These are phyloP conservation scores for Hyposoter dolosus DNA, from an alignment of 2,888 invertebrate species.

Conservation along the genomic window DNA sequence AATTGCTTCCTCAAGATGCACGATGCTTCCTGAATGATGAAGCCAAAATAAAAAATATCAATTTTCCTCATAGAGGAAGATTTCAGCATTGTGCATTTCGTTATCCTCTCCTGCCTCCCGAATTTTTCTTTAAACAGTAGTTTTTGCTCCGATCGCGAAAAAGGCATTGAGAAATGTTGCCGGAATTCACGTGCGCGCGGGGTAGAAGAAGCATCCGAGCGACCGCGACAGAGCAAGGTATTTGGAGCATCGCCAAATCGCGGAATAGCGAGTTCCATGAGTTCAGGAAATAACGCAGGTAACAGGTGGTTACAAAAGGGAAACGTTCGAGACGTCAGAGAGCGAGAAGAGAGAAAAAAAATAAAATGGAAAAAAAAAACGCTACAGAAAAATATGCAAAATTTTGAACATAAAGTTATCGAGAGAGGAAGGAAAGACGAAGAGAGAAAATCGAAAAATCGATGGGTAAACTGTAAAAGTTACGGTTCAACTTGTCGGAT, in stretches of 20 bases:
- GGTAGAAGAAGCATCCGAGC: neutral
- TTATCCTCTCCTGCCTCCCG: neutral
- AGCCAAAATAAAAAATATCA: no score
- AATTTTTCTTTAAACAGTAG: neutral
- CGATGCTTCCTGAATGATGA: no score
- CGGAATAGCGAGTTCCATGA: slow-evolving; percentile 19
- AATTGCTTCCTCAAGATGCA: no score
- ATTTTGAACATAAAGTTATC: neutral
- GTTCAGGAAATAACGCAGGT: slow-evolving; percentile 60
- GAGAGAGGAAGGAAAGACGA: neutral
- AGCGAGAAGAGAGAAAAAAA: neutral
- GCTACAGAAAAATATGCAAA: neutral
- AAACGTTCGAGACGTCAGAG: slow-evolving; percentile 30
- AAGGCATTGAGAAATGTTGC: neutral
- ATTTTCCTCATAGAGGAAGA: no score
- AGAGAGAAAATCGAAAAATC: neutral
- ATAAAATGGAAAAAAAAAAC: no score
- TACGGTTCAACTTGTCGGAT: neutral
- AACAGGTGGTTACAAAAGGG: slow-evolving; percentile 68
- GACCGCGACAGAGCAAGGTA: slow-evolving; percentile 26
- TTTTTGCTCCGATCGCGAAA: neutral
- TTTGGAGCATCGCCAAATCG: slow-evolving; percentile 68
- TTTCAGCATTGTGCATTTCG: no score
- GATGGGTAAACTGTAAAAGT: neutral
- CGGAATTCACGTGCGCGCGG: neutral